A percentile compares a stretch with the other conserved stretches of the same genome.
These are phyloP conservation scores for Callocephalon fimbriatum DNA, from an alignment of 2,113 vertebrate species.

Conservation along the genomic window DNA sequence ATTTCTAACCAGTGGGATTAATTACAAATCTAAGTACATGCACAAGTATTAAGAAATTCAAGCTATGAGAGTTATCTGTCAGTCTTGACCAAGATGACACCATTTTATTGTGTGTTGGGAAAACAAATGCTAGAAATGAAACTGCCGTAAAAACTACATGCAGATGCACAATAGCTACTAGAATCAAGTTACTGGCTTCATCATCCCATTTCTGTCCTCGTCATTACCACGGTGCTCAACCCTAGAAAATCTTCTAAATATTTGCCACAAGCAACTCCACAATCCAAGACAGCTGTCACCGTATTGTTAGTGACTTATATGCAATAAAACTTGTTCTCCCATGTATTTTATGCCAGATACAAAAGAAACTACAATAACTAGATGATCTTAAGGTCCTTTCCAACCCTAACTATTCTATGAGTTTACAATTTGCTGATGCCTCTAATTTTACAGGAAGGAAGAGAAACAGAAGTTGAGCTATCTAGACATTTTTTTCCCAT, in stretches of 20 bases:
- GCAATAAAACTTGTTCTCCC: background rate
- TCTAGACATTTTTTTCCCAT: background rate
- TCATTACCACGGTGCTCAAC: background rate
- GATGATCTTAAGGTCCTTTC: too few relatives aligned
- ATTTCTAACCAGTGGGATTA: background rate
- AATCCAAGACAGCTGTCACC: background rate
- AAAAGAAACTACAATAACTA: background rate
- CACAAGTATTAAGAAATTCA: background rate
- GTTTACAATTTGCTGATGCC: background rate
- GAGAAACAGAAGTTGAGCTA: background rate
- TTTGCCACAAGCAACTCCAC: background rate
- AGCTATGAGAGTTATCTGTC: background rate
- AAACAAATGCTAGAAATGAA: background rate
- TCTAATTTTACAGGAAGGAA: background rate
- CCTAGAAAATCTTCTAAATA: background rate
- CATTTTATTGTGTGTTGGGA: background rate
- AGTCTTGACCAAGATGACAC: background rate
- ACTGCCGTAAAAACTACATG: background rate
- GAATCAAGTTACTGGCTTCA: background rate
- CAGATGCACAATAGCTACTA: accelerated
- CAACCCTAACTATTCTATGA: too few relatives aligned
- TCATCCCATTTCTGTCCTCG: background rate
- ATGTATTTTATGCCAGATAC: background rate
- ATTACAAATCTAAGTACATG: background rate
- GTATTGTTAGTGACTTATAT: background rate